Evolutionary conservation across 2,113 vertebrate genomes (phyloP).

Genomic region (Hyperopisus bebe): DNA sequence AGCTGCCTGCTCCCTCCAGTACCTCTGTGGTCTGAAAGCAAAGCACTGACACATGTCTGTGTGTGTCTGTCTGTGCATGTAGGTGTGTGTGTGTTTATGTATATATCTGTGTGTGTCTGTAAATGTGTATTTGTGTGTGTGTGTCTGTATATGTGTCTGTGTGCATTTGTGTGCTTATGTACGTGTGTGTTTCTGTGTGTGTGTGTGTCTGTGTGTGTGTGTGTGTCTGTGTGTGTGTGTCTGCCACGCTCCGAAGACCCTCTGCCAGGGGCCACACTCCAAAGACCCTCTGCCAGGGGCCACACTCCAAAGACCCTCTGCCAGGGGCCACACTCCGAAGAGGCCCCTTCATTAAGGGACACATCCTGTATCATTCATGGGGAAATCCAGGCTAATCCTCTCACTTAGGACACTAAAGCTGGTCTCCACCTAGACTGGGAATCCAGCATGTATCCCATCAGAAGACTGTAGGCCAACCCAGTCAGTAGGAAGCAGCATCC

Average conservation of each 20-base stretch:
- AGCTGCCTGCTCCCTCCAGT: not conserved
- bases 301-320: no score
- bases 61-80: not conserved
- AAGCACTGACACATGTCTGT: not conserved
- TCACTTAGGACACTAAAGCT: not conserved
- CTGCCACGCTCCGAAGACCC: no score
- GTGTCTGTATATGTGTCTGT: no score
- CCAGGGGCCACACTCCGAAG: not conserved
- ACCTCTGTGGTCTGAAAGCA: not conserved
- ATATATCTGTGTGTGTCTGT: no score
- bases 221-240: no score
- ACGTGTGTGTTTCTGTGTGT: no score
- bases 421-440: not conserved
- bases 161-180: no score
- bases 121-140: no score
- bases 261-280: no score
- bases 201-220: no score
- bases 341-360: not conserved
- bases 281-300: no score
- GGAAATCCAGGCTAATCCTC: not conserved
- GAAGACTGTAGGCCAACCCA: not conserved
- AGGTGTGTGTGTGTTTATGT: no score
- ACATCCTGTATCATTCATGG: not conserved
- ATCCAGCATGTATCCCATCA: not conserved
- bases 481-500: not conserved